phyloP scores from a whole-genome alignment of 92 coral and sea anemone species.

The Paragorgia papillata region DNA sequence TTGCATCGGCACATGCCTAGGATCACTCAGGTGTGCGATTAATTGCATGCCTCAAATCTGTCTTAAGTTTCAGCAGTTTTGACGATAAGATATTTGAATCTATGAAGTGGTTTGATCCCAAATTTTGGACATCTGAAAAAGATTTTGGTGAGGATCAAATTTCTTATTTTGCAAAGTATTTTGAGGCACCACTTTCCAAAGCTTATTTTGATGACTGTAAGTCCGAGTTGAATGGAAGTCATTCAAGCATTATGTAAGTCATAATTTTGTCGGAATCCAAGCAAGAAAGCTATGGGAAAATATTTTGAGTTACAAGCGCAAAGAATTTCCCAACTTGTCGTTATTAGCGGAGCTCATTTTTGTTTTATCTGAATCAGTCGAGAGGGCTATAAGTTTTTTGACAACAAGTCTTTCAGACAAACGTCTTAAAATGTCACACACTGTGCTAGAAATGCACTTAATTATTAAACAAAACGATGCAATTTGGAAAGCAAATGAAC shows the following conservation, averaged over 20 bases:
- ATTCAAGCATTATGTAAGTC: background rate
- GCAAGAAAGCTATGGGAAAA: slow-evolving; percentile 8
- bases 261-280: slow-evolving; percentile 1
- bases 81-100: background rate
- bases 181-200: slow-evolving; percentile 4
- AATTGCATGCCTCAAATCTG: no score
- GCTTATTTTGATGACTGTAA: background rate
- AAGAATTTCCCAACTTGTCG: background rate
- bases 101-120: slow-evolving; percentile 2
- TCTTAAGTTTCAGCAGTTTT: no score
- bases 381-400: slow-evolving; percentile 8
- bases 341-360: background rate
- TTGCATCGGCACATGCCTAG: no score
- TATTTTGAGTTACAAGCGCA: background rate
- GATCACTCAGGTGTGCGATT: no score
- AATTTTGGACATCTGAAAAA: slow-evolving; percentile 6
- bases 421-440: slow-evolving; percentile 1
- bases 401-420: slow-evolving; percentile 10
- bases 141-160: background rate
- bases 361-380: background rate
- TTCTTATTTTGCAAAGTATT: background rate
- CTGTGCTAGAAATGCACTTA: background rate
- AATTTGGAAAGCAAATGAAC: background rate
- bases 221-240: background rate
- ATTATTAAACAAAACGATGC: background rate